phyloP scores from a whole-genome alignment of 2,797 vertebrate species.

The Amblyopsis hoosieri region DNA sequence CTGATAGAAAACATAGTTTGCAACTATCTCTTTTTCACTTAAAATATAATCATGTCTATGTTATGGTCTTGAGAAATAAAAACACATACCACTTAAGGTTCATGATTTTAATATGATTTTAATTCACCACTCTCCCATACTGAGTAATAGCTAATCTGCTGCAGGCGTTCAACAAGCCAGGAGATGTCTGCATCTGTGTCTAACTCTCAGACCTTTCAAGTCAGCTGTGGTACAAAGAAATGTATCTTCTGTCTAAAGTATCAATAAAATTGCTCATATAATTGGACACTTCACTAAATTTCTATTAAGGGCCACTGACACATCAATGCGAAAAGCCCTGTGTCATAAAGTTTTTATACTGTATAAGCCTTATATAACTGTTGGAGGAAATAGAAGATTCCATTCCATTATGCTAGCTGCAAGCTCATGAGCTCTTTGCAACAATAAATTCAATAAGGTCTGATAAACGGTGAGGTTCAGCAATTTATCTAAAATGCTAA shows the following conservation, averaged over 20 bases:
- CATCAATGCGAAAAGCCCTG: conserved; percentile 49
- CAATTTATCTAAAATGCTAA: conserved; percentile 62
- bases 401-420: conserved; percentile 29
- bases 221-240: conserved; percentile 37
- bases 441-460: background rate
- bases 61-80: no score
- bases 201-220: conserved; percentile 33
- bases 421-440: background rate
- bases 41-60: no score
- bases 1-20: no score
- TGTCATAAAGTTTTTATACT: conserved; percentile 53
- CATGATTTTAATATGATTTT: no score
- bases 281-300: conserved; percentile 63
- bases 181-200: conserved; percentile 23
- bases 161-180: background rate
- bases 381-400: conserved; percentile 52
- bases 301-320: conserved; percentile 57
- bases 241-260: conserved; percentile 57
- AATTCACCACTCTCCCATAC: background rate
- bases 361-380: conserved; percentile 28
- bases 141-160: background rate
- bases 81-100: no score
- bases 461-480: conserved; percentile 45
- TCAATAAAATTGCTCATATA: conserved; percentile 62
- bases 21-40: no score